Conservation (phyloP, 2,113 vertebrate species). For the Pachypanchax playfairii region DNA sequence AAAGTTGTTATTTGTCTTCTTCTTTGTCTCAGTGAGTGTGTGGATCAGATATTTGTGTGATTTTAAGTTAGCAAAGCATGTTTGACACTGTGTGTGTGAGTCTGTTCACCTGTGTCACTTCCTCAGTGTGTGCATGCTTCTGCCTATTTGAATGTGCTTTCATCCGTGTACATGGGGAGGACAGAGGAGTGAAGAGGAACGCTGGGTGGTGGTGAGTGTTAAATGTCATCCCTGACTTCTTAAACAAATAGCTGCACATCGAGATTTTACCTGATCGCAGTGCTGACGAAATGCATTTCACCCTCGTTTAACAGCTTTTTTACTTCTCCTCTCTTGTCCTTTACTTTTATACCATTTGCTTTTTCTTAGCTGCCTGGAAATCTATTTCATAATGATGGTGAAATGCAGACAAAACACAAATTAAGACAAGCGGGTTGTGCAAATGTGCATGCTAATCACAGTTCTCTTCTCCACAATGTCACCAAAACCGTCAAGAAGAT, state of each 20-base stretch:
- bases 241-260: conserved; percentile 58
- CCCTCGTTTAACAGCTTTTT: conserved; percentile 12
- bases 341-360: not conserved
- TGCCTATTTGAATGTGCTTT: conserved; percentile 21
- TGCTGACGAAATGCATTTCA: conserved; percentile 27
- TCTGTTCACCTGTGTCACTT: conserved; percentile 22
- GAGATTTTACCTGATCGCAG: conserved; percentile 48
- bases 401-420: conserved; percentile 5
- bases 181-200: conserved; percentile 14
- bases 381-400: not conserved
- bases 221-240: conserved; percentile 67
- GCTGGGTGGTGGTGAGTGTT: conserved; percentile 31
- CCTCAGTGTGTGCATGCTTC: conserved; percentile 8
- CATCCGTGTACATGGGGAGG: conserved; percentile 14
- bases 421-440: not conserved
- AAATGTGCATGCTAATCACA: not conserved
- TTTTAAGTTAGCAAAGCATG: not conserved
- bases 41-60: conserved; percentile 1
- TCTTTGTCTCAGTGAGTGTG: not conserved
- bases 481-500: not conserved
- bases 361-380: not conserved
- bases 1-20: no score
- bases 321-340: not conserved
- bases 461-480: not conserved
- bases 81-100: conserved; percentile 18